phyloP scores from a whole-genome alignment of 1,140 invertebrate species.

The Danaus plexippus region DNA sequence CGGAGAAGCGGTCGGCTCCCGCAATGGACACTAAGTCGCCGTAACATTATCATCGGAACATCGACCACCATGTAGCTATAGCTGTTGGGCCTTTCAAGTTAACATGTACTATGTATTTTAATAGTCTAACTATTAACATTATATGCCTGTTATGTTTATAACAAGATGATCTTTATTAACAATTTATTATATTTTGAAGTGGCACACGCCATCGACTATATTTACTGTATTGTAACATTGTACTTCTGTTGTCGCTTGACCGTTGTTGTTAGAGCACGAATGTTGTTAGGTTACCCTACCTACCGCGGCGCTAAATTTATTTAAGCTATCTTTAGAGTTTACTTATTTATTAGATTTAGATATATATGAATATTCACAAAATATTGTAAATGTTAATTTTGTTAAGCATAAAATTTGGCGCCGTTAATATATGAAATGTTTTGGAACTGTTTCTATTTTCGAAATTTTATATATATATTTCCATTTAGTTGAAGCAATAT shows the following conservation, averaged over 20 bases:
- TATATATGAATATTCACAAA: constrained; percentile 25
- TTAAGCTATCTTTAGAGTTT: constrained; percentile 22
- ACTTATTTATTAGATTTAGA: constrained; percentile 35
- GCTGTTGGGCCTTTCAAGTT: constrained; percentile 69
- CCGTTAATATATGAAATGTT: constrained; percentile 26
- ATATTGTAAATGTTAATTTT: constrained; percentile 22
- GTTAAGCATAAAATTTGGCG: constrained; percentile 43
- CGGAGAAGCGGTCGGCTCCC: constrained; percentile 48
- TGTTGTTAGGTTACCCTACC: constrained; percentile 59
- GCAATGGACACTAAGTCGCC: constrained; percentile 43
- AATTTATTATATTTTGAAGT: constrained; percentile 55
- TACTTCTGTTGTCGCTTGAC: constrained; percentile 65
- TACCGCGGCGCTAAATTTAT: constrained; percentile 50
- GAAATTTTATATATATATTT: constrained; percentile 9
- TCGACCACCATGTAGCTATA: constrained; percentile 69
- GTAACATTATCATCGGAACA: constrained; percentile 66
- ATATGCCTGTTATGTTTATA: constrained; percentile 72
- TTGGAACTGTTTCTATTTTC: constrained; percentile 15
- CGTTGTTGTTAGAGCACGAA: constrained; percentile 62
- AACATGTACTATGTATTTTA: constrained; percentile 70
- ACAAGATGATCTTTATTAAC: constrained; percentile 70
- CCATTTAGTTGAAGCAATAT: constrained; percentile 10
- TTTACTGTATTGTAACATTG: constrained; percentile 65
- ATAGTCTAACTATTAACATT: constrained; percentile 72
- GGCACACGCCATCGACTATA: constrained; percentile 71